A percentile compares a stretch with the other conserved stretches of the same genome.
These are phyloP conservation scores for Thripadectes ignobilis DNA, from an alignment of 2,797 vertebrate genomes.

Conservation along the genomic window DNA sequence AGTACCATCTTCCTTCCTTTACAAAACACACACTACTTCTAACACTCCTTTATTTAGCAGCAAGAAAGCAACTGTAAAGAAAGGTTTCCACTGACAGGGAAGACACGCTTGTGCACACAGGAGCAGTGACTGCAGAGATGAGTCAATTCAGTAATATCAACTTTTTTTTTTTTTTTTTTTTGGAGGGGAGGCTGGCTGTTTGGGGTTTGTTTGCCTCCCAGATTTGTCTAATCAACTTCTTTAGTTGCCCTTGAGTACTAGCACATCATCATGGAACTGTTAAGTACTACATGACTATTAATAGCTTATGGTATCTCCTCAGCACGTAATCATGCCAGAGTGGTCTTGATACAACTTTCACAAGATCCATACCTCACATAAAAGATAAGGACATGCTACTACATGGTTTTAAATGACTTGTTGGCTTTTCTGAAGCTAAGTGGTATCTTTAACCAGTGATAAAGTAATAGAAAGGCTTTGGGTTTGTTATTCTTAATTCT, in stretches of 20 bases:
- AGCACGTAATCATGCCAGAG: background rate
- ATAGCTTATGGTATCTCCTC: background rate
- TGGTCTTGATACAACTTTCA: background rate
- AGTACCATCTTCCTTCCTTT: background rate
- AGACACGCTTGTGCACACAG: background rate
- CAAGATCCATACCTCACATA: background rate
- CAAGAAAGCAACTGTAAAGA: background rate
- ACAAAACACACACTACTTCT: background rate
- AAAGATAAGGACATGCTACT: background rate
- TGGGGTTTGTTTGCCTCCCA: background rate
- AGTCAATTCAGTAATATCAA: background rate
- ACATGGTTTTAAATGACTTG: background rate
- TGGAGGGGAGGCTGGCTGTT: background rate
- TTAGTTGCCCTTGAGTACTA: background rate
- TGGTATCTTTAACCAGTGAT: background rate
- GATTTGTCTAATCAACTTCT: background rate
- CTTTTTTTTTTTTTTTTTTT: too few relatives aligned
- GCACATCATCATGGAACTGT: background rate
- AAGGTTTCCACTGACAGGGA: background rate
- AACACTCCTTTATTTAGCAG: background rate
- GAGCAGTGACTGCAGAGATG: background rate
- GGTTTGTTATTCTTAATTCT: background rate
- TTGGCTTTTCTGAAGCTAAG: background rate
- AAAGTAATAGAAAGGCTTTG: background rate
- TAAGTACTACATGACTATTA: background rate